Evolutionary conservation across 2,888 invertebrate genomes (phyloP), one percentile per base, ranked within the genome.

Genomic region (Tiliacea aurago): DNA sequence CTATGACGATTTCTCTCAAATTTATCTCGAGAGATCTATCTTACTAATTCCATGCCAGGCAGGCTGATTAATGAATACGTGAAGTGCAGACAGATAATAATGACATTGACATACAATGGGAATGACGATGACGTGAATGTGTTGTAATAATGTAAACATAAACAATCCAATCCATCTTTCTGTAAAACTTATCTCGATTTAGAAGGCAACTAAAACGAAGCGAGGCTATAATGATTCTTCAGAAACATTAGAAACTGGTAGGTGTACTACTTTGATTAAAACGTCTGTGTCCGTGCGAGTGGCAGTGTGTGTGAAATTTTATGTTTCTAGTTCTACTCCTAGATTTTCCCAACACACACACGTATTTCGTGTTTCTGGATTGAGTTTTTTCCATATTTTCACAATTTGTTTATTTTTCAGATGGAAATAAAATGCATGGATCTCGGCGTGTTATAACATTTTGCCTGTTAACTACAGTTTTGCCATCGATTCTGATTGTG

Each of bases 381-480:
- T 28, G 1, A n/a, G 1, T 28, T 28, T 28, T 28, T 28, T 28
- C 28, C 28, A 15, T 62, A 74, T 49, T 61, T 56, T 33, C 41
- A 47, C 0, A 55, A 37, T 1, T 53, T 47, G 18, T 55, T 76
- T 53, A 20, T 80, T 80, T 97, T 97, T 72, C 95, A 97, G 97
- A 97, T 96, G 95, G 95, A 87, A 96, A 96, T 92, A 97, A 97
- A 94, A 98, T 98, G 98, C 97, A 97, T 94, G 98, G 98, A 88
- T 97, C 97, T 82, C 97, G 97, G 91, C 96, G 98, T 90, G 98
- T 98, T 63, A 93, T 98, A 84, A 97, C 97, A 80, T 98, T 98
- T 92, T 98, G 98, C 91, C 92, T 97, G 67, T 94, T 98, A 89
- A 98, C 98, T 73, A 97, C 97, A 66, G 96, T 98, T 80, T 92